These are phyloP conservation scores for Pitta sordida DNA, from an alignment of 2,113 vertebrate genomes.

Conservation along the genomic window DNA sequence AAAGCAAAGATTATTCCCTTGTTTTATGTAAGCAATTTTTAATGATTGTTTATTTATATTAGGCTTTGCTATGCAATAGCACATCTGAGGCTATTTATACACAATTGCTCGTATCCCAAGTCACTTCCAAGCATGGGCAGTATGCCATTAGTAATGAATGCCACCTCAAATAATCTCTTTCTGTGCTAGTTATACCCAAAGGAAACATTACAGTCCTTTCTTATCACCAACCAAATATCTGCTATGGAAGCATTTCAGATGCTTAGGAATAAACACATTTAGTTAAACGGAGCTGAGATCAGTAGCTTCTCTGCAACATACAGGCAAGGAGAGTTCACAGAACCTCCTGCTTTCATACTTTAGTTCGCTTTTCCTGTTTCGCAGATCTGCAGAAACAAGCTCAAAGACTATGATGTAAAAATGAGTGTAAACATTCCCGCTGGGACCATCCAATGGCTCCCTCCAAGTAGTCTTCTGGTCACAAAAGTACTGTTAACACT, in stretches of 20 bases:
- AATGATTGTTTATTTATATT: constrained; percentile 48
- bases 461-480: background rate
- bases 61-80: constrained; percentile 18
- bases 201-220: background rate
- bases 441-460: background rate
- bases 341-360: background rate
- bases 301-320: background rate
- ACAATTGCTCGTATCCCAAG: background rate
- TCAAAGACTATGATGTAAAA: background rate
- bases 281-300: background rate
- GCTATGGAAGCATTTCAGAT: background rate
- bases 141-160: constrained; percentile 1
- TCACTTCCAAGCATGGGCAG: background rate
- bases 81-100: constrained; percentile 33
- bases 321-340: background rate
- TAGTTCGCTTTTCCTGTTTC: background rate
- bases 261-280: background rate
- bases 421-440: background rate
- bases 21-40: constrained; percentile 39
- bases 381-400: background rate
- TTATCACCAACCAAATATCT: background rate
- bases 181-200: background rate
- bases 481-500: background rate
- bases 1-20: constrained; percentile 32
- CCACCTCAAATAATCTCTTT: background rate